phyloP scores from a whole-genome alignment of 2,888 invertebrate genomes.

The Eueremaeus valkanovi region DNA sequence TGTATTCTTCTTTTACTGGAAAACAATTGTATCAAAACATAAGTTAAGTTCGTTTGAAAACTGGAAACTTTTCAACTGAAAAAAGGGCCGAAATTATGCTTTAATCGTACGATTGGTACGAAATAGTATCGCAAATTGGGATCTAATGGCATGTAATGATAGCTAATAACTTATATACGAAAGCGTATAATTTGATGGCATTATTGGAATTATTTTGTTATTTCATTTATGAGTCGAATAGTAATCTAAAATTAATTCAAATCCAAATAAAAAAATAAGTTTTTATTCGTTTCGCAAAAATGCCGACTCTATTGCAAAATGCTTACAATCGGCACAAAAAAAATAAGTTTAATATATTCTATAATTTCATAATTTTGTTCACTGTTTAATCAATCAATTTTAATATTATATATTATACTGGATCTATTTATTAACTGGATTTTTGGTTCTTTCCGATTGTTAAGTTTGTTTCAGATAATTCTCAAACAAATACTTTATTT shows the following conservation, averaged over 20 bases:
- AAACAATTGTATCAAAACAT: too few relatives aligned
- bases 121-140: not conserved
- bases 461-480: not conserved
- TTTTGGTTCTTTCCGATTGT: too few relatives aligned
- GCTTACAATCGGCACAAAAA: not conserved
- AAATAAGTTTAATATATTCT: too few relatives aligned
- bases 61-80: too few relatives aligned
- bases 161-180: not conserved
- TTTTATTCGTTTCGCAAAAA: not conserved
- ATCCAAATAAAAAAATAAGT: not conserved
- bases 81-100: too few relatives aligned
- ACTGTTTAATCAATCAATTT: slow-evolving; percentile 21
- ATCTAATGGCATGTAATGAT: slow-evolving; percentile 6
- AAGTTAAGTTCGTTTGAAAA: too few relatives aligned
- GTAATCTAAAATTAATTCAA: not conserved
- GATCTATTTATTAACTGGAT: not conserved
- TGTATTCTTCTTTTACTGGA: too few relatives aligned
- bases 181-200: not conserved
- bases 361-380: not conserved
- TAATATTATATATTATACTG: not conserved
- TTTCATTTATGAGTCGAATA: not conserved
- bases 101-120: too few relatives aligned
- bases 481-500: not conserved
- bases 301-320: not conserved
- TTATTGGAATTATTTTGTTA: not conserved